These are phyloP conservation scores for Penaeus indicus DNA, from an alignment of 1,140 invertebrate genomes.

Conservation along the genomic window DNA sequence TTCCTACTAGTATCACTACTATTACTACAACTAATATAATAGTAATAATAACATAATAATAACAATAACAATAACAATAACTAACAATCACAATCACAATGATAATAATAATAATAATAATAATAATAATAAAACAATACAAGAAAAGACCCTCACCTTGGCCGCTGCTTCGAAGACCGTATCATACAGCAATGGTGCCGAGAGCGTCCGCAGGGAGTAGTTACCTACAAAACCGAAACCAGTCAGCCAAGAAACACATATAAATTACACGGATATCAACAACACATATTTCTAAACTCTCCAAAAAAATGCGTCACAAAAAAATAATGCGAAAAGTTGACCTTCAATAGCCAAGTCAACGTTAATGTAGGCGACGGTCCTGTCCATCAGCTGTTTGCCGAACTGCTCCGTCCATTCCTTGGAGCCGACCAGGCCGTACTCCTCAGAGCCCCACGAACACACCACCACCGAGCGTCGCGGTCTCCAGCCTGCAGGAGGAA, in stretches of 20 bases:
- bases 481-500: conserved; percentile 68
- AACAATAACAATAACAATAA: too few species aligned
- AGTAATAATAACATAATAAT: not conserved
- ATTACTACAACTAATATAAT: not conserved
- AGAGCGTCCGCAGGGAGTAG: conserved; percentile 40
- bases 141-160: conserved; percentile 19
- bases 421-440: conserved; percentile 67
- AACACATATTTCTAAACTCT: not conserved
- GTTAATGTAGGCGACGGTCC: conserved; percentile 70
- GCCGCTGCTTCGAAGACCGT: conserved; percentile 24
- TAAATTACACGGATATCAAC: not conserved
- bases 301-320: not conserved
- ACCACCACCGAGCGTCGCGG: conserved; percentile 72
- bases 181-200: conserved; percentile 51
- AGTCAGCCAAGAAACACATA: not conserved
- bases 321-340: not conserved
- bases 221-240: conserved; percentile 34
- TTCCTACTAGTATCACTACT: not conserved
- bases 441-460: conserved; percentile 68
- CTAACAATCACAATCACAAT: too few species aligned
- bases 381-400: conserved; percentile 64
- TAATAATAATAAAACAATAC: not conserved
- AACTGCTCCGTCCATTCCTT: conserved; percentile 68
- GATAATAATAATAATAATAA: too few species aligned
- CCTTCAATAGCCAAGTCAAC: conserved; percentile 66